Percentiles rank a stretch among this genome's conserved stretches.
phyloP scores from a whole-genome alignment of 1,140 invertebrate genomes.

The Cotesia chilonis region DNA sequence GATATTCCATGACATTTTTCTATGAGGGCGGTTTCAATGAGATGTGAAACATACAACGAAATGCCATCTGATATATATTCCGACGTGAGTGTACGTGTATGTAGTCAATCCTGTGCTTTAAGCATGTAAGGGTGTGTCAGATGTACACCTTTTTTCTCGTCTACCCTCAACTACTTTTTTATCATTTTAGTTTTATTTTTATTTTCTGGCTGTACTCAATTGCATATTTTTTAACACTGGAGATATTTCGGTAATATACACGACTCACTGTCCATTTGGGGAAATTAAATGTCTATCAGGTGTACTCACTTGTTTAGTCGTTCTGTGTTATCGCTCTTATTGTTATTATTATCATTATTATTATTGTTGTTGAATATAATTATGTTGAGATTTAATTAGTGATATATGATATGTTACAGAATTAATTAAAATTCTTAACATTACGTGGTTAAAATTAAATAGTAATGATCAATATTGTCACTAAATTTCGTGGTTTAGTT shows the following conservation, averaged over 20 bases:
- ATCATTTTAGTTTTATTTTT: not conserved
- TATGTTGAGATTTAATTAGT: too few relatives aligned
- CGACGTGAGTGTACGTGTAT: slow-evolving; percentile 51
- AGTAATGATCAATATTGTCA: too few relatives aligned
- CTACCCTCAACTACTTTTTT: not conserved
- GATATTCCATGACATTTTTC: slow-evolving; percentile 65
- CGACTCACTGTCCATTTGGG: slow-evolving; percentile 13
- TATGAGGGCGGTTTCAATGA: slow-evolving; percentile 62
- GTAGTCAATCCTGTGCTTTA: slow-evolving; percentile 24
- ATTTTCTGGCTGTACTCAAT: not conserved
- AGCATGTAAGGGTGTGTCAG: slow-evolving; percentile 14
- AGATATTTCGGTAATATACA: slow-evolving; percentile 6
- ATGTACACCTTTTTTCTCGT: slow-evolving; percentile 21
- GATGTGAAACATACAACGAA: slow-evolving; percentile 62
- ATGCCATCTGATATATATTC: slow-evolving; percentile 62
- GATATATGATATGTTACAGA: too few relatives aligned
- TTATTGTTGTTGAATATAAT: too few relatives aligned
- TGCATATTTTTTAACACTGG: slow-evolving; percentile 15
- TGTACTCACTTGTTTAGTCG: not conserved
- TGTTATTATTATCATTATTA: too few relatives aligned
- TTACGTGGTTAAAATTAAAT: too few relatives aligned
- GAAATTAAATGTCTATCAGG: slow-evolving; percentile 17
- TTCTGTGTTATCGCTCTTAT: not conserved
- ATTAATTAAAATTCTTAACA: too few relatives aligned
- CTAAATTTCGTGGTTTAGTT: too few relatives aligned